A percentile compares a stretch with the other conserved stretches of the same genome.
Evolutionary conservation across 2,113 vertebrate genomes (phyloP).

Genomic region (Amphilophus citrinellus): DNA sequence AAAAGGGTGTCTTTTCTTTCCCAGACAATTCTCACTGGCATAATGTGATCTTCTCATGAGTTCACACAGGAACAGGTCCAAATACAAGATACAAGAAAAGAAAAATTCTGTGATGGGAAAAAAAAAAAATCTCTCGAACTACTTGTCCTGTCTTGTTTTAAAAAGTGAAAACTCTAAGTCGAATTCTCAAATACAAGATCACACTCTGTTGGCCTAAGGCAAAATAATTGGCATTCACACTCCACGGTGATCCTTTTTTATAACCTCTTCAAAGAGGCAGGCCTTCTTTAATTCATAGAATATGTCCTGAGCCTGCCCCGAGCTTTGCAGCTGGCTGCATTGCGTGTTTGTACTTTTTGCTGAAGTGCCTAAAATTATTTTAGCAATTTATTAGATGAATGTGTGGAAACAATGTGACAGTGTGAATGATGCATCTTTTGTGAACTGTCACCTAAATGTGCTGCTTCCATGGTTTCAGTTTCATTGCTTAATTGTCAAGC

Average conservation of each 20-base stretch:
- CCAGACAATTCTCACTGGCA: not conserved
- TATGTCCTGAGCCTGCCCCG: not conserved
- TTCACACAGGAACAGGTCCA: conserved; percentile 1
- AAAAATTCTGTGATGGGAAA: not conserved
- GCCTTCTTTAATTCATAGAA: conserved; percentile 26
- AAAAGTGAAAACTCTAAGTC: not conserved
- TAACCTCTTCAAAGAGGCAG: conserved; percentile 18
- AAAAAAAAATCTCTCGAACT: not conserved
- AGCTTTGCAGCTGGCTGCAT: not conserved
- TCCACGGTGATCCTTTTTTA: conserved; percentile 1
- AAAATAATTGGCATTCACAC: conserved; percentile 9
- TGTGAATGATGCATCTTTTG: not conserved
- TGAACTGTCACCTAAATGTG: not conserved
- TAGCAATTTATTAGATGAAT: not conserved
- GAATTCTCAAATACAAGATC: not conserved
- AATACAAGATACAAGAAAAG: not conserved
- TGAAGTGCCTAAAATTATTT: not conserved
- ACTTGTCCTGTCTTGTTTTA: not conserved
- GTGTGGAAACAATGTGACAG: not conserved
- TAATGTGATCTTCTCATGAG: not conserved
- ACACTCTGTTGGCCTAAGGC: not conserved
- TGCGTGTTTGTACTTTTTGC: not conserved
- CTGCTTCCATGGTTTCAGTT: not conserved
- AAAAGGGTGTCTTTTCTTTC: not conserved
- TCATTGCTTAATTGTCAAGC: not conserved